Base-by-base conservation (phyloP, 1,140 invertebrate genomes). In the Zelostemma sp. region DNA sequence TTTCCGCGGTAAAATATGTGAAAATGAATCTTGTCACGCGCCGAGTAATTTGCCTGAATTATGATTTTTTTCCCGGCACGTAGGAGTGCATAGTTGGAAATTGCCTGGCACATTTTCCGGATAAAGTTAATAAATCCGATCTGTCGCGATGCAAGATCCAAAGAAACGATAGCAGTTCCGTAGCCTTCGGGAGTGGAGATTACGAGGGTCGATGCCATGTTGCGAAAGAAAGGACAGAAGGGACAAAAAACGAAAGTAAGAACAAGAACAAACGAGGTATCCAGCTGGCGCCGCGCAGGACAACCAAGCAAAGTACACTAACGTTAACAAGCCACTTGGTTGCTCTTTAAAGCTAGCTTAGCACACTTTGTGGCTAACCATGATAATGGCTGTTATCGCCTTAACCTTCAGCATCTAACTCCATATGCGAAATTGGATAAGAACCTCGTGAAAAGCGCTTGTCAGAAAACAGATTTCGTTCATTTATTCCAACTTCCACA, bases 121-220 rank as follows among this genome's bases (percentile, higher is more conserved):
- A 46, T 21, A 46, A 46, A 63, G 69, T 72, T 75, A 79, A 77
- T 77, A 76, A 79, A 77, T 79, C 17, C 43, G 16, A 46, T 46
- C 43, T 46, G 14, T 21, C 49, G 45, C 41, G 61, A 65, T 49
- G 50, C 49, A 45, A 71, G 67, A 74, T 73, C 54, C 57, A 70
- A 64, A 75, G 68, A 75, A 78, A 76, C 65, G 73, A 77, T 57
- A 43, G 17, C 40, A 48, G 40, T 41, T 35, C 35, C 50, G 47
- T 35, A 35, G 46, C 38, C 15, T 50, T 38, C 46, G 25, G 28
- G 43, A 11, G 43, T 17, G 43, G 43, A 46, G 43, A 46, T 46
- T 46, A 46, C 43, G n/a, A 46, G 17, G 43, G 18, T 46, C 43
- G 43, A 46, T 46, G 43, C 16, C 43, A 21, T 46, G 43, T 46